Percentiles rank a stretch among this genome's conserved stretches.
Evolutionary conservation across 2,113 vertebrate genomes (phyloP).

Genomic region (Malaclemys terrapin): DNA sequence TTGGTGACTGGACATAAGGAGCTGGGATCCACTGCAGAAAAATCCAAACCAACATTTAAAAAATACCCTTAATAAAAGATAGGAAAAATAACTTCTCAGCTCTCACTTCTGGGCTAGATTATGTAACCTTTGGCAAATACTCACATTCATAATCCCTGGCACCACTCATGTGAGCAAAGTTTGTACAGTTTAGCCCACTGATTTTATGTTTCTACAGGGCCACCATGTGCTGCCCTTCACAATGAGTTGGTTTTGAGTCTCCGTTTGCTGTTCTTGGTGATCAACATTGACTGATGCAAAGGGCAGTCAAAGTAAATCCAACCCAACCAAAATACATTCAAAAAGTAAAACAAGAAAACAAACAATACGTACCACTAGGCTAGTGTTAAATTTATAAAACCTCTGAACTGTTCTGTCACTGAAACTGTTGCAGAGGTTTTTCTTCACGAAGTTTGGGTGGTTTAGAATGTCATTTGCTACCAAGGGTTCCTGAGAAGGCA

Average conservation of each 20-base stretch:
- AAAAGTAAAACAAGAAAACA: not conserved
- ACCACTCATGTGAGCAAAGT: not conserved
- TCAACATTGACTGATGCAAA: not conserved
- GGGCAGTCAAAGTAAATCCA: constrained; percentile 16
- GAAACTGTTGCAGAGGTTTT: constrained; percentile 99
- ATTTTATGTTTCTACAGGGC: not conserved
- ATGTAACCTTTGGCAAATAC: not conserved
- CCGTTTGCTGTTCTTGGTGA: constrained; percentile 1
- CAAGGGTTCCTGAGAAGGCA: constrained; percentile 88
- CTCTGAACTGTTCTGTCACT: constrained; percentile 97
- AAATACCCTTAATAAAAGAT: fast-evolving
- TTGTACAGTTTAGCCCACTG: not conserved
- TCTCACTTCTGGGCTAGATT: not conserved
- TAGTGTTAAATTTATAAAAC: constrained; percentile 99
- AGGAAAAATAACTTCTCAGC: not conserved
- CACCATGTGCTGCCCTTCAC: not conserved
- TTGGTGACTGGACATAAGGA: not conserved
- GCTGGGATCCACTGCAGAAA: not conserved
- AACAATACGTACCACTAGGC: constrained; percentile 86
- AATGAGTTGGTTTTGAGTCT: not conserved
- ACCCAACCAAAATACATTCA: not conserved
- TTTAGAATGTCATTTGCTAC: constrained; percentile 99
- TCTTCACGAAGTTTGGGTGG: constrained; percentile 98
- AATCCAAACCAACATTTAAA: not conserved
- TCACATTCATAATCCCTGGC: not conserved